phyloP scores from a whole-genome alignment of 2,888 invertebrate genomes.

The Drosophila barbarae region DNA sequence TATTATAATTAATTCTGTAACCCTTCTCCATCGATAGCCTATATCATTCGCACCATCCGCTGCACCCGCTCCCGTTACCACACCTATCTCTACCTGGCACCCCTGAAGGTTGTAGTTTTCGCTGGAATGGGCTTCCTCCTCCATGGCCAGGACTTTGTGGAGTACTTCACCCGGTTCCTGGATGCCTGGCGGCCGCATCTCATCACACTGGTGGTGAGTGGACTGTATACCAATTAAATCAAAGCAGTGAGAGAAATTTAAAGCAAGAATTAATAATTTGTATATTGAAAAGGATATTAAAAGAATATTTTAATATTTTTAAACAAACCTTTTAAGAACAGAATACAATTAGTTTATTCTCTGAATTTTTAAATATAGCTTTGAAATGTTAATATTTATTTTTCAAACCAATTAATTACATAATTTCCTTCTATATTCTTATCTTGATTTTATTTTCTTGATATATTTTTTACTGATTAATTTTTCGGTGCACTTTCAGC shows the following conservation, averaged over 20 bases:
- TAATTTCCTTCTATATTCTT: neutral
- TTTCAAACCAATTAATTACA: neutral
- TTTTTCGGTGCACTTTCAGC: constrained; percentile 26
- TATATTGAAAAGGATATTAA: no score
- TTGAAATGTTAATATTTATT: neutral
- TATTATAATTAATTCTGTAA: no score
- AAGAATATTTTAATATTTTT: no score
- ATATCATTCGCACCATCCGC: constrained; percentile 77
- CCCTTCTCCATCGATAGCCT: constrained; percentile 50
- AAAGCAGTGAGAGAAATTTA: neutral
- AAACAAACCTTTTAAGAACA: no score
- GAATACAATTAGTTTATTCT: neutral
- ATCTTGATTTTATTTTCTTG: neutral
- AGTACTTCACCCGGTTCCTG: constrained; percentile 80
- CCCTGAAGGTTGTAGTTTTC: constrained; percentile 89
- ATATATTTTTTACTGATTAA: no score
- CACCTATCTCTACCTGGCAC: constrained; percentile 85
- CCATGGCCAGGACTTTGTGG: constrained; percentile 68
- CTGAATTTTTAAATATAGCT: no score
- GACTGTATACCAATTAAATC: neutral
- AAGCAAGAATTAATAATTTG: no score
- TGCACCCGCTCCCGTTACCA: constrained; percentile 86
- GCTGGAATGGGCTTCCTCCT: constrained; percentile 83
- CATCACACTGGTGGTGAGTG: constrained; percentile 81
- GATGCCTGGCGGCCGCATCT: constrained; percentile 81